Base-by-base conservation (phyloP, 1,140 invertebrate genomes). In the Anadara kagoshimensis region DNA sequence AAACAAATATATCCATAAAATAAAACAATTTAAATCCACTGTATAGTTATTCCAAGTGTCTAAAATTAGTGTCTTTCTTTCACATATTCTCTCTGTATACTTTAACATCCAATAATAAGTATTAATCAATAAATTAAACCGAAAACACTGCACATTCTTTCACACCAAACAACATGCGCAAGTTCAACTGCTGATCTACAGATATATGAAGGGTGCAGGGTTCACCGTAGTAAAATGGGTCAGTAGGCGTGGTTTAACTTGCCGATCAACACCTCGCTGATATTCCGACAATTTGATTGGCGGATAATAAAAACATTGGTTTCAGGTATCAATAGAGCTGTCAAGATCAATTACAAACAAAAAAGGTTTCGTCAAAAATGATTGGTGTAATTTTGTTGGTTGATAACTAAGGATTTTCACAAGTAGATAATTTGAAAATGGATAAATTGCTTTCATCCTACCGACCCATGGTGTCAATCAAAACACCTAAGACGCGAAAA, bases 1-100 rank as follows among this genome's bases (percentile, higher is more conserved):
- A 22, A 47, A 63, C 61, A 75, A 75, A 66, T 75, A 62, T 69
- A 75, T 75, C 75, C 79, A 66, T 64, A 53, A 73, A 63, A 36
- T 36, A 36, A 36, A 36, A 36, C 7, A 36, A 36, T 7, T 36
- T 36, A 67, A 76, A 69, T 44, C 36, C 51, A 47, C 45, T 59
- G 45, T 68, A 65, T 62, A 24, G 41, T 49, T 58, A n/a, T 49
- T 41, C 43, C 54, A 45, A n/a, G 16, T 51, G 47, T 44, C 44
- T 68, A 56, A 57, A 41, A 54, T 53, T 45, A 62, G 49, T 51
- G 24, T 41, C 7, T 54, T 43, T 47, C 44, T 29, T 43, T 51
- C 47, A 36, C n/a, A 51, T 63, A 58, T 51, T 73, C 29, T 66
- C 72, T 44, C 43, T 74, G 43, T 69, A 29, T 57, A 24, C 16